These are phyloP conservation scores for Hypselothyrea guttata DNA, from an alignment of 2,888 invertebrate genomes.

Conservation along the genomic window DNA sequence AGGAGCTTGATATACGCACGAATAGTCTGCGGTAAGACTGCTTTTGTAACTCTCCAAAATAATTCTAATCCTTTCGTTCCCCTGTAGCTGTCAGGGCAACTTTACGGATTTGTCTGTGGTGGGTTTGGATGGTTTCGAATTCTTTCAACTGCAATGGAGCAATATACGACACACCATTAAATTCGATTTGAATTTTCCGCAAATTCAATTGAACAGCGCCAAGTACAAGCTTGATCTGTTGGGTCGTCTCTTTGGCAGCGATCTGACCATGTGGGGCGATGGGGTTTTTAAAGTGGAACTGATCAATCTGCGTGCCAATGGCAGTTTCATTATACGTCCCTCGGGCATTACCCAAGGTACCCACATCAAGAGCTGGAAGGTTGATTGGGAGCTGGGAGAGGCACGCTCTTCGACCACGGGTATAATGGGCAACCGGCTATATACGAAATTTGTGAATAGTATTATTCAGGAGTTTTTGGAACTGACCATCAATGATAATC, in stretches of 20 bases:
- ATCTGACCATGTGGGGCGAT: constrained; percentile 55
- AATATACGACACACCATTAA: constrained; percentile 63
- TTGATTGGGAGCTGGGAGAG: constrained; percentile 56
- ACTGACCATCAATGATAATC: constrained; percentile 67
- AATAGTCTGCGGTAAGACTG: constrained; percentile 53
- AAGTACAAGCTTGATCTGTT: constrained; percentile 66
- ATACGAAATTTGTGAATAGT: constrained; percentile 60
- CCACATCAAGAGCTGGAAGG: constrained; percentile 60
- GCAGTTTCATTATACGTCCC: constrained; percentile 71
- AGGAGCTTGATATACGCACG: constrained; percentile 36
- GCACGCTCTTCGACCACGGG: constrained; percentile 65
- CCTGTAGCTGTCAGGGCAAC: constrained; percentile 59
- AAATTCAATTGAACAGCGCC: constrained; percentile 51
- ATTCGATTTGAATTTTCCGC: constrained; percentile 73
- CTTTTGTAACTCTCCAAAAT: neutral
- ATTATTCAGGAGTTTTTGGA: constrained; percentile 66
- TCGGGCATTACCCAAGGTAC: constrained; percentile 42
- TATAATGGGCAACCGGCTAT: constrained; percentile 53
- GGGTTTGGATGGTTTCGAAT: constrained; percentile 75
- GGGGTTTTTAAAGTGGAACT: constrained; percentile 63
- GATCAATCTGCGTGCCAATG: constrained; percentile 60
- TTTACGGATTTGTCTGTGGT: constrained; percentile 62
- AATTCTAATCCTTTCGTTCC: neutral
- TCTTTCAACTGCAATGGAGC: constrained; percentile 64
- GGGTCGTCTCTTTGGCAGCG: constrained; percentile 37